These are phyloP conservation scores for Eugnorisma glareosa DNA, from an alignment of 2,888 invertebrate genomes.

Conservation along the genomic window DNA sequence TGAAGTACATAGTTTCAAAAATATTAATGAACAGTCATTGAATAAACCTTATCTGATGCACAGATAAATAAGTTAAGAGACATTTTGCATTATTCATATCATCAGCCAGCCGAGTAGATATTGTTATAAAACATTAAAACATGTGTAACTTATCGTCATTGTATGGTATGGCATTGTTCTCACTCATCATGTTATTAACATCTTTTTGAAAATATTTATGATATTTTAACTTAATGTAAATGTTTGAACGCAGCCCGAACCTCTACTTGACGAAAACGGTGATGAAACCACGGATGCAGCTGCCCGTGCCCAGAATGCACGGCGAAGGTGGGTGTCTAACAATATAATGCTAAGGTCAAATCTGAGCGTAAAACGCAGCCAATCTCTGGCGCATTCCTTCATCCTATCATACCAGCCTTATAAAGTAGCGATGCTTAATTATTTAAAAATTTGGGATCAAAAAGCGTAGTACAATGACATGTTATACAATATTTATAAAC, in stretches of 20 bases:
- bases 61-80: conserved; percentile 5
- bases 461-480: background rate
- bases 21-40: conserved; percentile 9
- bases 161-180: conserved; percentile 22
- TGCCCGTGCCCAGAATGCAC: conserved; percentile 62
- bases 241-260: conserved; percentile 65
- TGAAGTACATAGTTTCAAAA: background rate
- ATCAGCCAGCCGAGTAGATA: conserved; percentile 10
- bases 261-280: conserved; percentile 68
- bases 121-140: background rate
- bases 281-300: conserved; percentile 63
- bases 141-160: conserved; percentile 19
- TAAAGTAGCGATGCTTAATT: background rate
- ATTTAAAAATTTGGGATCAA: background rate
- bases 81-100: conserved; percentile 42
- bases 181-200: conserved; percentile 4
- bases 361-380: background rate
- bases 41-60: conserved; percentile 1
- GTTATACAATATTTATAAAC: background rate
- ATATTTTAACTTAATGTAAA: conserved; percentile 24
- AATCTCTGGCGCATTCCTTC: too few relatives aligned
- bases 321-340: conserved; percentile 70
- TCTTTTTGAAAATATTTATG: conserved; percentile 6
- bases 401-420: background rate
- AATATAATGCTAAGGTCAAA: background rate